Conservation (phyloP, 1,140 invertebrate species). For the Macrobrachium nipponense region DNA sequence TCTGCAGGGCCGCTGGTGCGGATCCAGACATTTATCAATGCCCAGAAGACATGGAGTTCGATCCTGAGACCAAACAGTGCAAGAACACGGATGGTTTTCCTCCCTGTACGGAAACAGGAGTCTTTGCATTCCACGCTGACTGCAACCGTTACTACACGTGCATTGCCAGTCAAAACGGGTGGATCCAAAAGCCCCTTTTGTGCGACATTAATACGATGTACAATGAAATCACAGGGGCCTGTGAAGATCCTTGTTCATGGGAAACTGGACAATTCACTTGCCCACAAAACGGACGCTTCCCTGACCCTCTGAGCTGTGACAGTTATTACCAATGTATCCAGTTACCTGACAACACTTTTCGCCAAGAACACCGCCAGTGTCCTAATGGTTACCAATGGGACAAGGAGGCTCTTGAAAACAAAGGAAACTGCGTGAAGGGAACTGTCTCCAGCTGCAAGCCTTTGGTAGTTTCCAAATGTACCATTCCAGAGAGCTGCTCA, state of each 20-base stretch:
- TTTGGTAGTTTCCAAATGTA: too few species aligned
- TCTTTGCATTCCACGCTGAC: conserved; percentile 43
- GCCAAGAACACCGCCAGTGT: too few species aligned
- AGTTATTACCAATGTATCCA: conserved; percentile 45
- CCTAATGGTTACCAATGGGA: too few species aligned
- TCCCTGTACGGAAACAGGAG: conserved; percentile 34
- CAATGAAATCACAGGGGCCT: conserved; percentile 38
- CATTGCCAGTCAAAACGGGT: conserved; percentile 41
- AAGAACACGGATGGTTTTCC: conserved; percentile 35
- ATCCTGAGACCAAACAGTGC: conserved; percentile 33
- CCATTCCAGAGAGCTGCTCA: too few species aligned
- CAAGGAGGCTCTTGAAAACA: too few species aligned
- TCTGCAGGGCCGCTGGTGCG: conserved; percentile 19
- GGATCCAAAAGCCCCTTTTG: conserved; percentile 42
- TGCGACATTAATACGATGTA: conserved; percentile 42
- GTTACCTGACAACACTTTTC: too few species aligned
- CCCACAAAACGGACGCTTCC: conserved; percentile 31
- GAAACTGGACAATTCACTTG: conserved; percentile 36
- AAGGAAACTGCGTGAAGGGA: too few species aligned
- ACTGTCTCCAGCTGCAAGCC: too few species aligned
- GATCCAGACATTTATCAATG: conserved; percentile 49
- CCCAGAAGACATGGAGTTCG: conserved; percentile 45
- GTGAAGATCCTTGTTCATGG: conserved; percentile 53
- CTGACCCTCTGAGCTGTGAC: conserved; percentile 39
- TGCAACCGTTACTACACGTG: conserved; percentile 50